phyloP scores from a whole-genome alignment of 2,888 invertebrate species.

The Tinea pellionella region DNA sequence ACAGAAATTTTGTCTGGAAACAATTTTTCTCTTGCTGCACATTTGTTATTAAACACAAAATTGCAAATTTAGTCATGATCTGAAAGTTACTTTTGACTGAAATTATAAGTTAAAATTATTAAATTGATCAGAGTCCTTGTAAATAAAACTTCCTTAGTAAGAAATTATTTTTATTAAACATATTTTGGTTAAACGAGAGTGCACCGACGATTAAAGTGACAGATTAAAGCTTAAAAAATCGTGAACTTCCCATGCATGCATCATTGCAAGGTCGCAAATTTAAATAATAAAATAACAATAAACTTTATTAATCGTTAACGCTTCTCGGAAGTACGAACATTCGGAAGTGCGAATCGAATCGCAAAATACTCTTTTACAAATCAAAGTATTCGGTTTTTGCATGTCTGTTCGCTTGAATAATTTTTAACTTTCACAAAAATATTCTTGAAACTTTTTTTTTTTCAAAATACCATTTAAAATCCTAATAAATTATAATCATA shows the following conservation, averaged over 20 bases:
- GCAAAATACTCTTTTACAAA: neutral
- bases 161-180: neutral
- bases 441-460: too few relatives aligned
- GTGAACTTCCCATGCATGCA: neutral
- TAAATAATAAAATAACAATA: neutral
- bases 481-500: too few relatives aligned
- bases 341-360: neutral
- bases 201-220: conserved; percentile 2
- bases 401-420: neutral
- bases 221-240: neutral
- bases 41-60: too few relatives aligned
- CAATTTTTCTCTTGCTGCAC: too few relatives aligned
- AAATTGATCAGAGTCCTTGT: neutral
- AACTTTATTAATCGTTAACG: neutral
- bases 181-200: neutral
- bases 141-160: neutral
- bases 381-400: neutral
- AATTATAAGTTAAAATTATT: too few relatives aligned
- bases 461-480: too few relatives aligned
- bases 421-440: neutral
- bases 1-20: too few relatives aligned
- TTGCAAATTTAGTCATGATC: too few relatives aligned
- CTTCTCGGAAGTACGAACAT: neutral
- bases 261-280: conserved; percentile 1
- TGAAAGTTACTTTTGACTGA: too few relatives aligned